These are phyloP conservation scores for Drosophila falleni DNA, from an alignment of 2,888 invertebrate species.

Conservation along the genomic window DNA sequence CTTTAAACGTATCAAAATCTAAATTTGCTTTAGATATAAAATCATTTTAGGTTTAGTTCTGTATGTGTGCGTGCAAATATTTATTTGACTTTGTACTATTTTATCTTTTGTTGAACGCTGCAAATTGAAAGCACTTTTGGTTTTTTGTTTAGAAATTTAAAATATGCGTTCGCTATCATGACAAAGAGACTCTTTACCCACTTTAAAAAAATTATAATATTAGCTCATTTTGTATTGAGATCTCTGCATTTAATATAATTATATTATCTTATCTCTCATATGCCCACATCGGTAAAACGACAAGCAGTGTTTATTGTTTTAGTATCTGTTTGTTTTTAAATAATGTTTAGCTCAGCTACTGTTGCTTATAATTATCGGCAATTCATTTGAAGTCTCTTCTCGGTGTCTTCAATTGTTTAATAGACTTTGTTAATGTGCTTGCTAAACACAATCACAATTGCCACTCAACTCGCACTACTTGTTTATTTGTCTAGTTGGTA, in stretches of 20 bases:
- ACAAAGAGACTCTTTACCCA: not conserved
- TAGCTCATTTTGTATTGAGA: not conserved
- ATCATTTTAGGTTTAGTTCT: conserved; percentile 1
- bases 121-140: conserved; percentile 18
- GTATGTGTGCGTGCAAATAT: conserved; percentile 2
- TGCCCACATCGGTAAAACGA: too few species aligned
- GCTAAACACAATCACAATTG: conserved; percentile 58
- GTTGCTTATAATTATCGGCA: not conserved
- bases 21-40: conserved; percentile 20
- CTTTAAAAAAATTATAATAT: not conserved
- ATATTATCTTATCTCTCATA: too few species aligned
- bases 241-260: not conserved
- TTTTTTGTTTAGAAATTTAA: conserved; percentile 3
- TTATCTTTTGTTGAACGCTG: conserved; percentile 16
- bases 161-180: not conserved
- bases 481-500: conserved; percentile 42
- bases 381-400: conserved; percentile 7
- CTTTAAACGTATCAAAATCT: conserved; percentile 25
- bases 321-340: conserved; percentile 24
- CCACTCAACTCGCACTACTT: conserved; percentile 14
- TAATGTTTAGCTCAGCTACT: not conserved
- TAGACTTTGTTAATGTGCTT: conserved; percentile 54
- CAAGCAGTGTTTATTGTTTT: conserved; percentile 6
- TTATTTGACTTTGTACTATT: conserved; percentile 16
- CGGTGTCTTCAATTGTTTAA: conserved; percentile 20